Evolutionary conservation across 1,140 invertebrate genomes (phyloP).

Genomic region (Reticulitermes speratus): DNA sequence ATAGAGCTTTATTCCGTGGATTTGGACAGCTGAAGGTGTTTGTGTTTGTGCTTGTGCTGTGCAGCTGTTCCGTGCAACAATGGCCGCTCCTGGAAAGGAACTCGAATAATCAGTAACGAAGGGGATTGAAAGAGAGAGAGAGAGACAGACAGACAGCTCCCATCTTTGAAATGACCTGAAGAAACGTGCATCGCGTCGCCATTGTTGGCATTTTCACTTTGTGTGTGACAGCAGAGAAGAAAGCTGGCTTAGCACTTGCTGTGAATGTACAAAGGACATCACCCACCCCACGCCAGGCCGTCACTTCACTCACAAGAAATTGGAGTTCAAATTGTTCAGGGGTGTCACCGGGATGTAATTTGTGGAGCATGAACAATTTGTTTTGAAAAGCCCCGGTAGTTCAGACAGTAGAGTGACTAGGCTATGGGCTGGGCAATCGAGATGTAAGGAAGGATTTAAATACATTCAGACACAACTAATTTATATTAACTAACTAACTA

Average conservation of each 20-base stretch:
- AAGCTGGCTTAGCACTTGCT: background rate
- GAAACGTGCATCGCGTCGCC: background rate
- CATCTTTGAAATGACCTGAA: background rate
- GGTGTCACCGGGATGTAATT: background rate
- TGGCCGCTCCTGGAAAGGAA: background rate
- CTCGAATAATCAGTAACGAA: background rate
- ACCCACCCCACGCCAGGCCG: background rate
- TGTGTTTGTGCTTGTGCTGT: background rate
- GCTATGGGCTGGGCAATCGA: no score
- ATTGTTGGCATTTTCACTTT: conserved; percentile 1
- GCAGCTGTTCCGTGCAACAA: background rate
- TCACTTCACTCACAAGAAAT: background rate
- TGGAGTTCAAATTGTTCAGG: background rate
- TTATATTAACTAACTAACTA: no score
- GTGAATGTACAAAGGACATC: background rate
- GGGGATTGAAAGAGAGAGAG: background rate
- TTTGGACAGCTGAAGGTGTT: conserved; percentile 7
- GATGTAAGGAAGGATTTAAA: no score
- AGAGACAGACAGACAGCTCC: background rate
- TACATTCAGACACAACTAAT: no score
- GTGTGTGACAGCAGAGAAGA: conserved; percentile 13
- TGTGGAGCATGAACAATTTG: no score
- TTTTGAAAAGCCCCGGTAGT: no score
- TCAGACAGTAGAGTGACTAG: no score
- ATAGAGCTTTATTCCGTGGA: background rate